Percentiles rank a stretch among this genome's conserved stretches.
Conservation (phyloP, 2,797 vertebrate genomes). For the Poecilia gillii region DNA sequence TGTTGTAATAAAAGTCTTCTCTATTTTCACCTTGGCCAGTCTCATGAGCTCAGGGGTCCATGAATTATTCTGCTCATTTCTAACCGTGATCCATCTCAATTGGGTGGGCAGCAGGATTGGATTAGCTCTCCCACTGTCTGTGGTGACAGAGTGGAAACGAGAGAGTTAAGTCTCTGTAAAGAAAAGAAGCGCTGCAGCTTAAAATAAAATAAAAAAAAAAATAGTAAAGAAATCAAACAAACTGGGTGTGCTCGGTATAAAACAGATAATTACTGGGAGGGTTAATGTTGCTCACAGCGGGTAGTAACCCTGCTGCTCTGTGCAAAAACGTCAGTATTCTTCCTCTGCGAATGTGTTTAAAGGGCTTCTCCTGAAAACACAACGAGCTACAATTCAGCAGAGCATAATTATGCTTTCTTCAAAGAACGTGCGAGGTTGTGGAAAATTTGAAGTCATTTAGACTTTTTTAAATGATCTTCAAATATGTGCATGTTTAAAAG, state of each 20-base stretch:
- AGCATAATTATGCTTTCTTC: neutral
- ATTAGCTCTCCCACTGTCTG: slow-evolving; percentile 32
- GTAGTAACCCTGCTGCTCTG: slow-evolving; percentile 33
- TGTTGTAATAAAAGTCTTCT: slow-evolving; percentile 42
- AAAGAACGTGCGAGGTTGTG: slow-evolving; percentile 12
- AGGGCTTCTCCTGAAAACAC: slow-evolving; percentile 48
- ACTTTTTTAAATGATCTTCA: neutral
- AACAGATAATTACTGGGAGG: slow-evolving; percentile 40
- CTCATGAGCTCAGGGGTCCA: slow-evolving; percentile 38
- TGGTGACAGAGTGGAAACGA: slow-evolving; percentile 21
- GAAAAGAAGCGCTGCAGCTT: slow-evolving; percentile 31
- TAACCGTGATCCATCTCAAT: slow-evolving; percentile 41
- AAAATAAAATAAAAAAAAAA: slow-evolving; percentile 23
- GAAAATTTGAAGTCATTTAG: neutral
- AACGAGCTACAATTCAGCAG: slow-evolving; percentile 34
- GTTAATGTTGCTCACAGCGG: slow-evolving; percentile 12
- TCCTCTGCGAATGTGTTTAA: slow-evolving; percentile 34
- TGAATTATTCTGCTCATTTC: slow-evolving; percentile 54
- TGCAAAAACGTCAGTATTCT: slow-evolving; percentile 35
- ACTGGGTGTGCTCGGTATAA: slow-evolving; percentile 35
- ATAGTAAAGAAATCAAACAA: slow-evolving; percentile 43
- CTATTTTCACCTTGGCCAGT: slow-evolving; percentile 48
- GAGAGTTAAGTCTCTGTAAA: slow-evolving; percentile 5
- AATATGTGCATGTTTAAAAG: neutral
- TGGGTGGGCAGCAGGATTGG: slow-evolving; percentile 41